Percentiles rank a stretch among this genome's conserved stretches.
phyloP scores from a whole-genome alignment of 2,113 vertebrate species.

The Strix uralensis region DNA sequence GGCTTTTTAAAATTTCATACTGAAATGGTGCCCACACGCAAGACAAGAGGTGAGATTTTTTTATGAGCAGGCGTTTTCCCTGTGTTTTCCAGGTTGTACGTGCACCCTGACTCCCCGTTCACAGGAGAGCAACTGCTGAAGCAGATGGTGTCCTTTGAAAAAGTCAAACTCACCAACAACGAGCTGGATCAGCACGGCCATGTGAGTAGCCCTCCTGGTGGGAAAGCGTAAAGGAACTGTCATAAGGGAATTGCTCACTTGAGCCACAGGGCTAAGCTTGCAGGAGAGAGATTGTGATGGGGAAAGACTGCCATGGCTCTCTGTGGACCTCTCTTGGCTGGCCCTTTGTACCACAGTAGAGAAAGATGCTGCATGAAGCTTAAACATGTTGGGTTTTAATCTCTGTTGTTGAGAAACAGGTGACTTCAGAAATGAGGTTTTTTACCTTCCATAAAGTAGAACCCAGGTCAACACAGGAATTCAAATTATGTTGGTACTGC shows the following conservation, averaged over 20 bases:
- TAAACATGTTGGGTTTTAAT: background rate
- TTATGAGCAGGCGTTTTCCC: background rate
- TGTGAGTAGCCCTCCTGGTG: constrained; percentile 73
- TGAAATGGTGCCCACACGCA: background rate
- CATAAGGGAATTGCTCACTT: accelerated
- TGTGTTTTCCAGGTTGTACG: constrained; percentile 84
- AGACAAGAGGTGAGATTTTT: background rate
- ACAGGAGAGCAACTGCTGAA: constrained; percentile 96
- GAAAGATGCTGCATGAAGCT: background rate
- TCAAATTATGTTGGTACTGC: background rate
- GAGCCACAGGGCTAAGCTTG: background rate
- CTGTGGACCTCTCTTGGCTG: background rate
- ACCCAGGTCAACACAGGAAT: background rate
- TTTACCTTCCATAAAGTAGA: background rate
- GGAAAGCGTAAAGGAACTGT: background rate
- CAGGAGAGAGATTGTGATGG: background rate
- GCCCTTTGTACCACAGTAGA: background rate
- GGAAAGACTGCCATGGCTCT: background rate
- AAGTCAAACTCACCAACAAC: constrained; percentile 98
- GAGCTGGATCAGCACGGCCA: constrained; percentile 98
- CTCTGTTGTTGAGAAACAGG: background rate
- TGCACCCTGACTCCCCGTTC: constrained; percentile 96
- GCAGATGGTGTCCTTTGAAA: constrained; percentile 99
- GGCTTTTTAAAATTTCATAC: background rate
- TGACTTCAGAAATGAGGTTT: background rate